Conservation (phyloP, 2,888 invertebrate genomes). For the Volucella zonaria region DNA sequence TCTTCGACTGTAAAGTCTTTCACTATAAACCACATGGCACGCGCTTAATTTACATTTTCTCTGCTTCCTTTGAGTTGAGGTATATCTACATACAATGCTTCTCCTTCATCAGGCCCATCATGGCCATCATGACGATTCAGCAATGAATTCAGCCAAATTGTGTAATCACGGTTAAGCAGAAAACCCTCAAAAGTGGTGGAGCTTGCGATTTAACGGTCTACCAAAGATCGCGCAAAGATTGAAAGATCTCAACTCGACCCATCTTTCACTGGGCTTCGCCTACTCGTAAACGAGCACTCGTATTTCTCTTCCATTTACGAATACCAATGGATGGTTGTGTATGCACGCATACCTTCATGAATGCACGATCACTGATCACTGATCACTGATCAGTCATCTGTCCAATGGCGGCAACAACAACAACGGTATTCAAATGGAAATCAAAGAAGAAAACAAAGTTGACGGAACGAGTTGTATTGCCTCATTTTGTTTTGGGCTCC, state of each 20-base stretch:
- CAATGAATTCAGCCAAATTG: slow-evolving; percentile 50
- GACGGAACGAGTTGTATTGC: slow-evolving; percentile 59
- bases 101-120: slow-evolving; percentile 11
- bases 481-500: slow-evolving; percentile 59
- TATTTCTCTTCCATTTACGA: not conserved
- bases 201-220: slow-evolving; percentile 30
- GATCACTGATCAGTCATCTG: slow-evolving; percentile 50
- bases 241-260: slow-evolving; percentile 16
- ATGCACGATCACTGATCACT: slow-evolving; percentile 12
- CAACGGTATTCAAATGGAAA: slow-evolving; percentile 49
- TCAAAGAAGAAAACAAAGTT: slow-evolving; percentile 50
- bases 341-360: slow-evolving; percentile 37
- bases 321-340: no score
- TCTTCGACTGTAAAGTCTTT: not conserved
- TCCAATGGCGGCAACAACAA: slow-evolving; percentile 24
- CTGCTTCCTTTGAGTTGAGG: slow-evolving; percentile 9
- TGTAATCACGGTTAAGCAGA: slow-evolving; percentile 55
- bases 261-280: not conserved
- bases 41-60: slow-evolving; percentile 38
- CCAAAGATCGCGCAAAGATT: slow-evolving; percentile 35
- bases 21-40: slow-evolving; percentile 45
- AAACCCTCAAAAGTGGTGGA: slow-evolving; percentile 19
- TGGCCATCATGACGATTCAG: slow-evolving; percentile 21
- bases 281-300: slow-evolving; percentile 2
- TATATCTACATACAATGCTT: not conserved